phyloP scores from a whole-genome alignment of 2,888 invertebrate species.

The Arenicola marina region DNA sequence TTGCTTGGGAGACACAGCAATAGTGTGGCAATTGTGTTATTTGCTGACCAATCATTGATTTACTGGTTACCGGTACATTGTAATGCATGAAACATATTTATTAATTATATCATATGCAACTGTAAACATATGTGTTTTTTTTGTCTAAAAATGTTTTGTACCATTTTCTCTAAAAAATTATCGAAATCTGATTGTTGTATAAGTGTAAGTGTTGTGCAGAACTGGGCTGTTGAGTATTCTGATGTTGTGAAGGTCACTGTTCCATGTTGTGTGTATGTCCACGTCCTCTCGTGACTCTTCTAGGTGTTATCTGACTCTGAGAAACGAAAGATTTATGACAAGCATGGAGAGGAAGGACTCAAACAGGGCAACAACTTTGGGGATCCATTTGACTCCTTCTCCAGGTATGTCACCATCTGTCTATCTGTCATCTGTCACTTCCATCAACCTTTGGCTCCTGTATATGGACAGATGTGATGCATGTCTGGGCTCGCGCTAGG shows the following conservation, averaged over 20 bases:
- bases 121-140: no score
- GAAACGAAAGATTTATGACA: constrained; percentile 91
- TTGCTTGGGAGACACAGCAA: not conserved
- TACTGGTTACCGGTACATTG: not conserved
- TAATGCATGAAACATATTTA: not conserved
- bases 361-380: constrained; percentile 78
- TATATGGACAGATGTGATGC: no score
- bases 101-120: not conserved
- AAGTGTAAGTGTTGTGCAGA: no score
- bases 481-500: no score
- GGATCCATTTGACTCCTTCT: constrained; percentile 76
- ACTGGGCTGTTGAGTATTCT: no score
- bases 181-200: no score
- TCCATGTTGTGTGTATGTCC: no score
- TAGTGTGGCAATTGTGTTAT: not conserved
- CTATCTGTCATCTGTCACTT: not conserved
- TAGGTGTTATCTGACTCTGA: constrained; percentile 83
- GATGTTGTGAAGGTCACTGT: no score
- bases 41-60: not conserved
- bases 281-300: constrained; percentile 5
- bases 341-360: constrained; percentile 95
- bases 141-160: no score
- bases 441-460: no score
- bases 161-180: not conserved
- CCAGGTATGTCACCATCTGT: constrained; percentile 22